These are phyloP conservation scores for Riparia riparia DNA, from an alignment of 2,113 vertebrate genomes.

Conservation along the genomic window DNA sequence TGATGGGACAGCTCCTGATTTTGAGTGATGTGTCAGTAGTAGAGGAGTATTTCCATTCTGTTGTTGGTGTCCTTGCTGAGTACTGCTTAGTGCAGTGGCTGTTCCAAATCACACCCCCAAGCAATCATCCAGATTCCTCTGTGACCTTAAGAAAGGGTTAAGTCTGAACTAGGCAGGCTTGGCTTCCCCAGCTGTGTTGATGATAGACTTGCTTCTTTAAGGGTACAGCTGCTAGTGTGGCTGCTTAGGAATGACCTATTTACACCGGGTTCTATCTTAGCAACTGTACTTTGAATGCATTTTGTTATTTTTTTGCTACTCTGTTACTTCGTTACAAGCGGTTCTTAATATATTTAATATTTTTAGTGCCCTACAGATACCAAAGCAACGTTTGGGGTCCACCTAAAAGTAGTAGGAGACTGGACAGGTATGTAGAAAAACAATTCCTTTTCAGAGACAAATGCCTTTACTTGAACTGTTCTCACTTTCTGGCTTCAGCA, in stretches of 20 bases:
- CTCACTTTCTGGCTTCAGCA: background rate
- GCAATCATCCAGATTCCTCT: background rate
- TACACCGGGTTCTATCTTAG: background rate
- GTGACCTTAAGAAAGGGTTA: background rate
- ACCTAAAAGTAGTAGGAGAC: slow-evolving; percentile 94
- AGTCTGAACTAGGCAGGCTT: background rate
- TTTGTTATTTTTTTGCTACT: slow-evolving; percentile 24
- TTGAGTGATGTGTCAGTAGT: background rate
- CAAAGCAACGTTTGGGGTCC: slow-evolving; percentile 92
- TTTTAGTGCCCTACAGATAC: slow-evolving; percentile 92
- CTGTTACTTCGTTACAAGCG: background rate
- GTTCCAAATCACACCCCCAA: background rate
- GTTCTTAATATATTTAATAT: slow-evolving; percentile 68
- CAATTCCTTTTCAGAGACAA: slow-evolving; percentile 34
- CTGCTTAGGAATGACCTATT: background rate
- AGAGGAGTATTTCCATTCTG: background rate
- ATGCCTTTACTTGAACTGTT: background rate
- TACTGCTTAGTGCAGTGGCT: background rate
- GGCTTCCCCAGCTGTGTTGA: background rate
- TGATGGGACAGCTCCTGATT: background rate
- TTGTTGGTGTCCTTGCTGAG: background rate
- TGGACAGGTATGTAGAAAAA: slow-evolving; percentile 91
- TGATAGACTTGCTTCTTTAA: background rate
- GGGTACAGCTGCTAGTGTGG: background rate
- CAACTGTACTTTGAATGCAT: slow-evolving; percentile 12